These are phyloP conservation scores for Labia minor DNA, from an alignment of 2,888 invertebrate genomes.

Conservation along the genomic window DNA sequence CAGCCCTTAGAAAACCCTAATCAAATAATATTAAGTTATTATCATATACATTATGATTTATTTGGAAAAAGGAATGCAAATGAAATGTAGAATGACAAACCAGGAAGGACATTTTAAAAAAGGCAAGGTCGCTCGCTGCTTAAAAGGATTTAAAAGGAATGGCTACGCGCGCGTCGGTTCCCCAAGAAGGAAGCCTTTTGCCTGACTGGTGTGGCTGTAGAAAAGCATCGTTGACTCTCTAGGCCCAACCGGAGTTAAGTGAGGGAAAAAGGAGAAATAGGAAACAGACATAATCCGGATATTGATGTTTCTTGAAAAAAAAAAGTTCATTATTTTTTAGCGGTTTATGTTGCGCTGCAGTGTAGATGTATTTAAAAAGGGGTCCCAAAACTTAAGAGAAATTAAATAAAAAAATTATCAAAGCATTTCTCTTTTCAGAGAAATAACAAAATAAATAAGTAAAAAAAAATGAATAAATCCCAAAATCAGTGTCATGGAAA, in stretches of 20 bases:
- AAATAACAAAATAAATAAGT: no score
- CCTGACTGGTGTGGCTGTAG: neutral
- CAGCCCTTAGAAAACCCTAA: constrained; percentile 93
- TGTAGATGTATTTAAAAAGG: neutral
- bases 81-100: neutral
- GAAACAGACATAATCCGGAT: neutral
- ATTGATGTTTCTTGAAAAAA: neutral
- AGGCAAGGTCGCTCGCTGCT: neutral
- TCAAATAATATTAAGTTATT: constrained; percentile 22
- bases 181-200: neutral
- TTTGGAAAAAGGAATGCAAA: no score
- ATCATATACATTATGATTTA: no score
- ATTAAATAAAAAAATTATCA: no score
- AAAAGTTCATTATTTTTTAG: neutral
- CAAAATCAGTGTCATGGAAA: no score
- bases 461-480: no score
- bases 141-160: neutral
- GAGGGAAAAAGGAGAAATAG: neutral
- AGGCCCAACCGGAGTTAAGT: neutral
- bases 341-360: neutral
- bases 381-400: neutral
- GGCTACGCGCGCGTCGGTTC: constrained; percentile 6
- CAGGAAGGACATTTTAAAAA: neutral
- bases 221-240: neutral
- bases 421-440: no score